These are phyloP conservation scores for Micromys minutus DNA, from an alignment of 2,113 vertebrate genomes.

Conservation along the genomic window DNA sequence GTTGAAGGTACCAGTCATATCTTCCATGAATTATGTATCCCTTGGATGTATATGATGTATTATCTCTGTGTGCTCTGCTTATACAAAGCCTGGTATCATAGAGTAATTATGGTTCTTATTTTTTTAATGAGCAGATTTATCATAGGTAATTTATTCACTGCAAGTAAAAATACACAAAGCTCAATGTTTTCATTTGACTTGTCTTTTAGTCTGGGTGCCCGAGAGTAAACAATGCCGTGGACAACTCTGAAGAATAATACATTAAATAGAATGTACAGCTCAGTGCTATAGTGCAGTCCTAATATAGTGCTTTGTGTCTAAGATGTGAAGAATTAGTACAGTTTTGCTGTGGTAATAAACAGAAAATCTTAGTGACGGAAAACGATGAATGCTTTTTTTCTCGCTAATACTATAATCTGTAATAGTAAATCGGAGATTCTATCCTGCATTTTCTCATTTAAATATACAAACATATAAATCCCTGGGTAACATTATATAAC, in stretches of 20 bases:
- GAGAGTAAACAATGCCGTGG: background rate
- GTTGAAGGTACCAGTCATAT: background rate
- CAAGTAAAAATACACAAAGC: background rate
- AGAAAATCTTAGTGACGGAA: background rate
- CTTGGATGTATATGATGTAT: background rate
- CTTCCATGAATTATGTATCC: slow-evolving; percentile 26
- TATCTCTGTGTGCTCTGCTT: background rate
- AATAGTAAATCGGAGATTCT: background rate
- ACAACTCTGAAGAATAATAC: background rate
- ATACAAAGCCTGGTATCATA: background rate
- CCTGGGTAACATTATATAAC: background rate
- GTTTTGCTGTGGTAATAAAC: background rate
- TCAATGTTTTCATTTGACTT: background rate
- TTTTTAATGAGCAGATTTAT: background rate
- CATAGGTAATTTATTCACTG: background rate
- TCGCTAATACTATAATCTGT: background rate
- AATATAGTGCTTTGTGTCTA: background rate
- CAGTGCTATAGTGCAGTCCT: background rate
- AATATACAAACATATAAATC: background rate
- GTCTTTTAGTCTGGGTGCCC: background rate
- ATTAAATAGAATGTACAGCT: background rate
- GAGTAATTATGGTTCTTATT: background rate
- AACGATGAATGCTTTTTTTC: background rate
- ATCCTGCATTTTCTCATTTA: background rate
- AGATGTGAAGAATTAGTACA: background rate